phyloP scores from a whole-genome alignment of 2,797 vertebrate species.

The Delichon dasypus region DNA sequence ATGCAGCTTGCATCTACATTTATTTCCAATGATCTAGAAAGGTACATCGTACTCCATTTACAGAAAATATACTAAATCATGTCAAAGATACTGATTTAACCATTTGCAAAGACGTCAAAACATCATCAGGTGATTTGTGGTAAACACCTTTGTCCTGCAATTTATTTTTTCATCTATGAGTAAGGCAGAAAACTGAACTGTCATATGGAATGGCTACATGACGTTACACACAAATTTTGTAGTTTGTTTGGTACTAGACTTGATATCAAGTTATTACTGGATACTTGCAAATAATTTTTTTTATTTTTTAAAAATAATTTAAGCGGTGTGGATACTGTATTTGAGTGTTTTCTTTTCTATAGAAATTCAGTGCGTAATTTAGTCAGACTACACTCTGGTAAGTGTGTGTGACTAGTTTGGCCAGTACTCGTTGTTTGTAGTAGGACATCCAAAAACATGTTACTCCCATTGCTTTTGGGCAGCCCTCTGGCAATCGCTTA shows the following conservation, averaged over 20 bases:
- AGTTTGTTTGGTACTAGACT: neutral
- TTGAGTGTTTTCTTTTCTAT: neutral
- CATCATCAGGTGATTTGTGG: neutral
- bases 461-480: neutral
- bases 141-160: neutral
- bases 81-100: neutral
- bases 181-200: neutral
- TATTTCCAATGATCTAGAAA: neutral
- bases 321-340: neutral
- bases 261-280: neutral
- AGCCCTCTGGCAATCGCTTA: neutral
- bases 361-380: neutral
- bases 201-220: accelerated
- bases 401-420: neutral
- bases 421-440: neutral
- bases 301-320: neutral
- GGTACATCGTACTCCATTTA: neutral
- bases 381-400: neutral
- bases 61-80: neutral
- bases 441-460: neutral
- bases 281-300: neutral
- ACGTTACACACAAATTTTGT: neutral
- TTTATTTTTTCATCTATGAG: neutral
- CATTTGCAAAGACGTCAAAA: neutral
- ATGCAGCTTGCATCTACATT: neutral